Conservation (phyloP, 37 sponge, comb jelly and placozoan genomes). For the Cladorhizidae sp. region DNA sequence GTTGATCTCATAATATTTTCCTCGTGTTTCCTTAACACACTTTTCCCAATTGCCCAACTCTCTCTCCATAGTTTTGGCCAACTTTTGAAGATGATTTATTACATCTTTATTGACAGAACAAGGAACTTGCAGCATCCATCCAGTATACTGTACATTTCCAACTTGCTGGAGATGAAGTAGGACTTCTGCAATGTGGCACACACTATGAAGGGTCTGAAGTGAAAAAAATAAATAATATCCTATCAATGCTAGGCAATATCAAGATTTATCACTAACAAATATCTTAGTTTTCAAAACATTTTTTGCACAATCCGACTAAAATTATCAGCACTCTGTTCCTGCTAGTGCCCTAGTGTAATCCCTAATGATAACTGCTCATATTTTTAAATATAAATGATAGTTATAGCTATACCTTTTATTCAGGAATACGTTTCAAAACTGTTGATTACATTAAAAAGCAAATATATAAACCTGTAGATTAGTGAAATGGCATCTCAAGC, state of each 20-base stretch:
- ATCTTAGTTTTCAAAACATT: too few relatives aligned
- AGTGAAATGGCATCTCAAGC: too few relatives aligned
- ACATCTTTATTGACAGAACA: neutral
- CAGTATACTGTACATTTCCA: slow-evolving; percentile 50
- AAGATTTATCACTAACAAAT: neutral
- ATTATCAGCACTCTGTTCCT: too few relatives aligned
- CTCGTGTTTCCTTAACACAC: slow-evolving; percentile 9
- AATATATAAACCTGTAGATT: too few relatives aligned
- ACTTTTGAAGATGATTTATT: slow-evolving; percentile 7
- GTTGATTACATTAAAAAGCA: too few relatives aligned
- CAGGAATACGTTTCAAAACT: too few relatives aligned
- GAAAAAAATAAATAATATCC: neutral
- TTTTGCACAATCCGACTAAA: neutral
- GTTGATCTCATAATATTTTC: slow-evolving; percentile 61
- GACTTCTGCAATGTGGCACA: slow-evolving; percentile 51
- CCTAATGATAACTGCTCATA: too few relatives aligned
- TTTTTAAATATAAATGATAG: too few relatives aligned
- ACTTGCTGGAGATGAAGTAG: slow-evolving; percentile 40
- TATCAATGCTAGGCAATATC: neutral
- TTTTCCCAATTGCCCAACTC: slow-evolving; percentile 45
- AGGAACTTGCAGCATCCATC: slow-evolving; percentile 21
- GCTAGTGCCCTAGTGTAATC: too few relatives aligned
- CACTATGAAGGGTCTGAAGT: slow-evolving; percentile 44
- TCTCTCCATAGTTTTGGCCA: slow-evolving; percentile 41
- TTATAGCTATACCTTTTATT: too few relatives aligned